Evolutionary conservation across 2,113 vertebrate species (phyloP), one percentile per base, ranked within the genome.

Genomic region (Heliornis fulica): DNA sequence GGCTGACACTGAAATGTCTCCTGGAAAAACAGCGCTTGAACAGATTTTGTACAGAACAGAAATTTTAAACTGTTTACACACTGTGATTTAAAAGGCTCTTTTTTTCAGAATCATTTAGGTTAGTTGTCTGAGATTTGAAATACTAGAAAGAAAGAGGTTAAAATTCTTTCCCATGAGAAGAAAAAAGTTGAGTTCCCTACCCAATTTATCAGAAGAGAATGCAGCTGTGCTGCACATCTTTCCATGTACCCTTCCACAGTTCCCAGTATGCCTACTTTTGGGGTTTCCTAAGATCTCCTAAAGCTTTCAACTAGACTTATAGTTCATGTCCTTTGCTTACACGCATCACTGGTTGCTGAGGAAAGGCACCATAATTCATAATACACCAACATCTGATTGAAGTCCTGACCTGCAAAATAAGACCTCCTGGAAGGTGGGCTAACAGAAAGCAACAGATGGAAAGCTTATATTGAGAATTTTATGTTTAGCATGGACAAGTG

Each of bases 191-290:
- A 8, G 3, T 34, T 78, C 19, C 17, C 18, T 50, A 14, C 5
- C 20, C 1, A 2, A 60, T 15, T 5, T 8, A 7, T 38, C 1
- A 2, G 54, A 66, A 79, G 8, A 79, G 15, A 76, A 3, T 28
- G 7, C 10, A 6, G 1, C 4, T 65, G 17, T 32, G 46, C 20
- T 32, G 46, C 20, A 28, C 0, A 0, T 10, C n/a, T 86, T 80
- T 80, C 56, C 23, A 38, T 0, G 1, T 38, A 74, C 2, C 10
- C 5, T 54, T 21, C 22, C 1, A 1, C 29, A 66, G 18, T 36
- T 82, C 57, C 43, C 50, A 59, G 7, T 18, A 15, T 59, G 13
- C 10, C 11, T 51, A 4, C 2, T 4, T 56, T 53, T 61, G 40
- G 25, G 15, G 15, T 72, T 7, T 87, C 32, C 7, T 31, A 34